These are phyloP conservation scores for Bos javanicus DNA, from an alignment of 2,113 vertebrate genomes.

Conservation along the genomic window DNA sequence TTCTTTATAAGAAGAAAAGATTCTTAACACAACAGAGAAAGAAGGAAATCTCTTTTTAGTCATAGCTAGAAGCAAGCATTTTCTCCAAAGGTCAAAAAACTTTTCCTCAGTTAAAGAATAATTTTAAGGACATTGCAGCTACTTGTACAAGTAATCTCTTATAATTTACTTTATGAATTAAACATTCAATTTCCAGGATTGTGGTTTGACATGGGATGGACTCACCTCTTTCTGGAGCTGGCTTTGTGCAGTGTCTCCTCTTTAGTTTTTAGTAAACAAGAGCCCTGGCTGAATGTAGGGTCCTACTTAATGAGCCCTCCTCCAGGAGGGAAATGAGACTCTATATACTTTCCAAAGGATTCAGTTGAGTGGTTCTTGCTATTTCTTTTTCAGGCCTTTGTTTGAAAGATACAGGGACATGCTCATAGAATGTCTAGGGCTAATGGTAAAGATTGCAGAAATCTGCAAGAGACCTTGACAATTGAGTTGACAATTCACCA, in stretches of 20 bases:
- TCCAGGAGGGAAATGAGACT: conserved; percentile 30
- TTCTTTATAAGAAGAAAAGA: conserved; percentile 91
- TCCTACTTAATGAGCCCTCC: conserved; percentile 63
- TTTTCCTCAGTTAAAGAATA: conserved; percentile 87
- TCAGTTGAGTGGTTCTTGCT: conserved; percentile 38
- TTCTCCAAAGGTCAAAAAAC: conserved; percentile 91
- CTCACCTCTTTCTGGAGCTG: conserved; percentile 33
- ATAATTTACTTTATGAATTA: conserved; percentile 82
- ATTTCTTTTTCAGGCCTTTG: conserved; percentile 28
- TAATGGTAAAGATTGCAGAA: conserved; percentile 3
- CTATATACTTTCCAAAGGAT: neutral
- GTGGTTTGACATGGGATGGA: conserved; percentile 59
- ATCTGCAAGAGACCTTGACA: neutral
- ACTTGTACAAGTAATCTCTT: conserved; percentile 81
- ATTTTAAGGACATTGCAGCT: conserved; percentile 85
- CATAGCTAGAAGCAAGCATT: conserved; percentile 89
- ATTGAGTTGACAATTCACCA: neutral
- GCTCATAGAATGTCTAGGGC: conserved; percentile 33
- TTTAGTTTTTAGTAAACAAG: conserved; percentile 71
- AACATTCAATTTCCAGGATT: conserved; percentile 75
- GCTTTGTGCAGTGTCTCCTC: conserved; percentile 51
- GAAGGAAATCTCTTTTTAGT: conserved; percentile 89
- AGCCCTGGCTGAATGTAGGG: conserved; percentile 24
- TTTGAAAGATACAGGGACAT: conserved; percentile 31
- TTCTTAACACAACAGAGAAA: conserved; percentile 89